phyloP scores from a whole-genome alignment of 2,113 vertebrate species.

The Pelodiscus sinensis region DNA sequence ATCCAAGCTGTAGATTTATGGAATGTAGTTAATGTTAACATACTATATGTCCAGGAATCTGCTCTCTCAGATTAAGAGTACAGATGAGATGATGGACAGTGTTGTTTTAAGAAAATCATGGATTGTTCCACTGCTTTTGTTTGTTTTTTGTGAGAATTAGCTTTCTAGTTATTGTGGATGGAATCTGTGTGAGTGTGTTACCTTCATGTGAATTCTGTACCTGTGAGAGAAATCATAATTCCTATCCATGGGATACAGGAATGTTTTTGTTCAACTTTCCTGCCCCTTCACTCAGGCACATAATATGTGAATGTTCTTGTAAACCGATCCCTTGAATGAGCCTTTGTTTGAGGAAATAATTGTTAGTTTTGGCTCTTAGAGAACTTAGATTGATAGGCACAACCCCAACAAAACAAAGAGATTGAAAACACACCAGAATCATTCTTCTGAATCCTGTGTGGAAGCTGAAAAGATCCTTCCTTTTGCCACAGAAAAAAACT shows the following conservation, averaged over 20 bases:
- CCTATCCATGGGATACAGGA: not conserved
- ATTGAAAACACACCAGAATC: constrained; percentile 64
- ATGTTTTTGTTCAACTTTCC: constrained; percentile 27
- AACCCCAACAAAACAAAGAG: constrained; percentile 57
- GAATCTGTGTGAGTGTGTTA: not conserved
- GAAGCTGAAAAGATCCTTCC: constrained; percentile 21
- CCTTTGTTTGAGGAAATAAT: constrained; percentile 73
- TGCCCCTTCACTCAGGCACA: constrained; percentile 25
- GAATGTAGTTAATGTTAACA: not conserved
- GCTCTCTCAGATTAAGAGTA: accelerated
- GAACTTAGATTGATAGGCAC: constrained; percentile 62
- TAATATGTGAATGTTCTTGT: constrained; percentile 29
- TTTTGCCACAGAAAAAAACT: not conserved
- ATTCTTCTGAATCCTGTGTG: not conserved
- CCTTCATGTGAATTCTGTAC: not conserved
- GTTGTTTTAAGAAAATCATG: not conserved
- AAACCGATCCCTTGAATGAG: constrained; percentile 73
- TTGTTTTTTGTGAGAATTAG: not conserved
- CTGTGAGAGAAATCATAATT: not conserved
- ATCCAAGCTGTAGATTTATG: accelerated
- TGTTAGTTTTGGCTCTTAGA: constrained; percentile 79
- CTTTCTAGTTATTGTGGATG: not conserved
- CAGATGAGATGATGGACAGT: constrained; percentile 6
- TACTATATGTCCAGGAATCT: not conserved
- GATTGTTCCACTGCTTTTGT: too few species aligned